Base-by-base conservation (phyloP, 2,888 invertebrate genomes). In the Himalopsyche anomala region DNA sequence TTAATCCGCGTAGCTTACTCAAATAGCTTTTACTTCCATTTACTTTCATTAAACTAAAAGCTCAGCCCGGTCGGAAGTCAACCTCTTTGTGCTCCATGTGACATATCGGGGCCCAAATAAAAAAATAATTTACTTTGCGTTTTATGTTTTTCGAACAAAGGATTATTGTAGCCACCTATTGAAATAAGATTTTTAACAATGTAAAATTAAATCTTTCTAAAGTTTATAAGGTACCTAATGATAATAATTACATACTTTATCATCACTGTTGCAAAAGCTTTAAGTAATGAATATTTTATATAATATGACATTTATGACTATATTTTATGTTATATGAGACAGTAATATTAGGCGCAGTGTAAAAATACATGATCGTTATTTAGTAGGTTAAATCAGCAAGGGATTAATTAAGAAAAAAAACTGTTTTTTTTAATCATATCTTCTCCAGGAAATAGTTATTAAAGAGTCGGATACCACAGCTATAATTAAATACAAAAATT, bases 31-130 rank as follows among this genome's bases (percentile, higher is more conserved):
- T 85, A 82, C 85, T 86, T 62, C 88, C 88, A 88, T 88, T 88
- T 88, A 87, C 86, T 88, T 88, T 88, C 88, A 88, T 88, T 88
- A 88, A 82, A 85, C 86, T 88, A 87, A 88, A 87, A 88, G 88
- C 88, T 79, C 80, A 74, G 54, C 42, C 81, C 38, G 79, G 80
- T 84, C 80, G 80, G 80, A 80, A 80, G 69, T 83, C 84, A 56
- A 56, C 17, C 55, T 84, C 84, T 84, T 84, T 84, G 84, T 84
- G 45, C 81, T 42, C 56, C 84, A 80, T 56, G 80, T 84, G 84
- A 83, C 82, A 74, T 74, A 74, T 74, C 74, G 74, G 69, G 74
- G 38, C 36, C 38, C 74, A 15, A 74, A 74, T 74, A 74, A 74
- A 74, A 74, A 74, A 74, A 74, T 36, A 74, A 74, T 74, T 74